These are phyloP conservation scores for Cephus nigrinus DNA, from an alignment of 2,888 invertebrate genomes.

Conservation along the genomic window DNA sequence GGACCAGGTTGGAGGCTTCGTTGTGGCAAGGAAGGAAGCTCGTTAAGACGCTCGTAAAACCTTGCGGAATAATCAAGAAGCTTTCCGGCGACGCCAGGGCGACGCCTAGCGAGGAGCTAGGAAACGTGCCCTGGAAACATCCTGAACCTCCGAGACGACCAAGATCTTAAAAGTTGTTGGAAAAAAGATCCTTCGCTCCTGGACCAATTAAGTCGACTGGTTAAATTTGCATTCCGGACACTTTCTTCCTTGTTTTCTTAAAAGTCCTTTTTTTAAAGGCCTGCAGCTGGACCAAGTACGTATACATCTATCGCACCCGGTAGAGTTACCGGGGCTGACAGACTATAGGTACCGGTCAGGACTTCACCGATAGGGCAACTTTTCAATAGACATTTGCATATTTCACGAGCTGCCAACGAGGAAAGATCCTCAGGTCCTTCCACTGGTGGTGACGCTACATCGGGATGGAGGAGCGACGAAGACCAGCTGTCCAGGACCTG, in stretches of 20 bases:
- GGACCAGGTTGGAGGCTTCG: not conserved
- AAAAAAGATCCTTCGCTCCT: not conserved
- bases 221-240: not conserved
- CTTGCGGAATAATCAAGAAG: not conserved
- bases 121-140: not conserved
- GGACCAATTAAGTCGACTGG: not conserved
- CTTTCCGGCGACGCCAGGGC: not conserved
- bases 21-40: not conserved
- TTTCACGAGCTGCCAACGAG: not conserved
- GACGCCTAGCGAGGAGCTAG: not conserved
- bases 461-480: not conserved
- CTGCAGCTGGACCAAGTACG: not conserved
- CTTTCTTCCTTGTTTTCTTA: not conserved
- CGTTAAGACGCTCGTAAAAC: not conserved
- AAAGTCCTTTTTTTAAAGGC: not conserved
- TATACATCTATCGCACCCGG: not conserved
- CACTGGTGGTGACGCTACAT: not conserved
- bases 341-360: not conserved
- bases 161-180: not conserved
- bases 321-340: not conserved
- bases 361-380: not conserved
- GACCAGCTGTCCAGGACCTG: not conserved
- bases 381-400: not conserved
- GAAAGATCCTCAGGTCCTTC: not conserved
- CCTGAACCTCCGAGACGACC: not conserved